Evolutionary conservation across 2,113 vertebrate species (phyloP).

Genomic region (Tenrec ecaudatus): DNA sequence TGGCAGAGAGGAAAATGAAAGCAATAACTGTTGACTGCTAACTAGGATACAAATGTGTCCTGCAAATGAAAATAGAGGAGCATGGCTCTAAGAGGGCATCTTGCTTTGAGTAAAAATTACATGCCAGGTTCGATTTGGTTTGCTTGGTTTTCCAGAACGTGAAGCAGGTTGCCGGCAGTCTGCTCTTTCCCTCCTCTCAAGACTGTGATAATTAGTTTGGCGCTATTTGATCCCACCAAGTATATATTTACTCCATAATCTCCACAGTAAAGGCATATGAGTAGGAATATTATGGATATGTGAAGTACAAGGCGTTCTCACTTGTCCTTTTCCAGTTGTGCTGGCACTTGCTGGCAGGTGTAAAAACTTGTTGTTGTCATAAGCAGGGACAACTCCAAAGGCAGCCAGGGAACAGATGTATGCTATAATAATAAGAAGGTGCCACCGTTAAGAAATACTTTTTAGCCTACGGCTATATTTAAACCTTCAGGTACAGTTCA

Average conservation of each 20-base stretch:
- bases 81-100: neutral
- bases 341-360: constrained; percentile 55
- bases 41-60: neutral
- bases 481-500: constrained; percentile 77
- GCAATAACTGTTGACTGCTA: neutral
- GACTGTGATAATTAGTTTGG: neutral
- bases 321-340: constrained; percentile 6
- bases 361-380: constrained; percentile 74
- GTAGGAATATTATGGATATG: neutral
- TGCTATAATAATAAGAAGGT: constrained; percentile 75
- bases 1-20: neutral
- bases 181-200: too few relatives aligned
- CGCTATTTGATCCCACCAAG: constrained; percentile 37
- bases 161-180: too few relatives aligned
- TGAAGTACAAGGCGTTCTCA: constrained; percentile 28
- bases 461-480: constrained; percentile 64
- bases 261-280: constrained; percentile 14
- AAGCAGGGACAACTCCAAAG: constrained; percentile 50
- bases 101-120: constrained; percentile 20
- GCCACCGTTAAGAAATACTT: constrained; percentile 58
- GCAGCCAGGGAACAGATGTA: constrained; percentile 36
- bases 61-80: neutral
- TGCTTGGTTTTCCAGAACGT: too few relatives aligned
- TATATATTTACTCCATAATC: constrained; percentile 43
- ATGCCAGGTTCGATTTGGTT: neutral